phyloP scores from a whole-genome alignment of 1,140 invertebrate species.

The Formica selysi region DNA sequence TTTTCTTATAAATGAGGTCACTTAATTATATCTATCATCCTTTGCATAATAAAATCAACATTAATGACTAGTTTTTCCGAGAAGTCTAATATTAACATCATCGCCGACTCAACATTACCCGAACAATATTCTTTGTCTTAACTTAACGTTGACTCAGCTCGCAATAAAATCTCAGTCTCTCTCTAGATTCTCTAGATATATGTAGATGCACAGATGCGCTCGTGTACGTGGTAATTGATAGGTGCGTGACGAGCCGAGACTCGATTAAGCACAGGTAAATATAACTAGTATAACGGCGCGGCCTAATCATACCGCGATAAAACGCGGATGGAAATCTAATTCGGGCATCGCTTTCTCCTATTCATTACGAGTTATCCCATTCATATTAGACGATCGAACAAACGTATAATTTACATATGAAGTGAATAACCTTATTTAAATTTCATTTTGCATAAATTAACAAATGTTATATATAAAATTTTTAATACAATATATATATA shows the following conservation, averaged over 20 bases:
- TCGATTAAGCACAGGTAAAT: slow-evolving; percentile 49
- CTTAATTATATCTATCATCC: slow-evolving; percentile 7
- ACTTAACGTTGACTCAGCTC: slow-evolving; percentile 52
- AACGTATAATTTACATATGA: slow-evolving; percentile 25
- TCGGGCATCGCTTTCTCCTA: slow-evolving; percentile 69
- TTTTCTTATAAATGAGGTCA: slow-evolving; percentile 5
- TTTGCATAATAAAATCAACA: background rate
- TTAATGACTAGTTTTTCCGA: slow-evolving; percentile 22
- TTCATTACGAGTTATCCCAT: slow-evolving; percentile 42
- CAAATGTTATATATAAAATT: background rate
- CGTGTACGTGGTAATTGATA: slow-evolving; percentile 58
- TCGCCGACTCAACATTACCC: slow-evolving; percentile 25
- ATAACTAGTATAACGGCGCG: slow-evolving; percentile 13
- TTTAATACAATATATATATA: background rate
- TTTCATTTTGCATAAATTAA: slow-evolving; percentile 8
- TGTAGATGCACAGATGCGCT: slow-evolving; percentile 7
- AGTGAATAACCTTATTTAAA: background rate
- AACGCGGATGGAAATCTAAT: slow-evolving; percentile 49
- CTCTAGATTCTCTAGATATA: slow-evolving; percentile 22
- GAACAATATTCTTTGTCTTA: slow-evolving; percentile 59
- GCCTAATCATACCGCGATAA: slow-evolving; percentile 35
- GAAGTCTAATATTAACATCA: slow-evolving; percentile 47
- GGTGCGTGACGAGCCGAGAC: slow-evolving; percentile 30
- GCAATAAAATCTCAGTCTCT: slow-evolving; percentile 34
- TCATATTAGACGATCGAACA: slow-evolving; percentile 20